These are phyloP conservation scores for Rugalucina vietnamica DNA, from an alignment of 2,888 invertebrate species.

Conservation along the genomic window DNA sequence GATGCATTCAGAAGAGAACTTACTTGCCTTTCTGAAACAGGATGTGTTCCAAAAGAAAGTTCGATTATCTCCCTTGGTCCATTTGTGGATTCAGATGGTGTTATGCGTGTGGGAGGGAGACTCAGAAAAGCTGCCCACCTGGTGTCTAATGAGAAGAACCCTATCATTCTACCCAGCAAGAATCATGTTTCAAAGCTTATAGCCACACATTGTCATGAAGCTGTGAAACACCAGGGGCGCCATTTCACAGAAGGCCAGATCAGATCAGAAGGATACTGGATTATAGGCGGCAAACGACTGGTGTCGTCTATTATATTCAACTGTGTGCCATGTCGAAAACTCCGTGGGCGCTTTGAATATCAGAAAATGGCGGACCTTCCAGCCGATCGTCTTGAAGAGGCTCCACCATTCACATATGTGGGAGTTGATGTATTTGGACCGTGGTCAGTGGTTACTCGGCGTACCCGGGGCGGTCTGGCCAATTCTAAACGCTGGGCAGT, in stretches of 20 bases:
- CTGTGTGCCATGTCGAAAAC: conserved; percentile 41
- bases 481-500: conserved; percentile 51
- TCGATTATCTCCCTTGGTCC: conserved; percentile 29
- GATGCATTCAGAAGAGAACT: conserved; percentile 16
- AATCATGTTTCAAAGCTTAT: conserved; percentile 49
- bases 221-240: conserved; percentile 55
- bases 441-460: conserved; percentile 30
- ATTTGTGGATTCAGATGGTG: conserved; percentile 32
- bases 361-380: conserved; percentile 61
- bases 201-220: conserved; percentile 40
- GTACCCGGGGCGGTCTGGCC: conserved; percentile 41
- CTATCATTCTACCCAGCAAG: conserved; percentile 46
- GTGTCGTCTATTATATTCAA: conserved; percentile 45
- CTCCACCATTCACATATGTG: conserved; percentile 56
- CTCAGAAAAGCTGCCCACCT: conserved; percentile 29
- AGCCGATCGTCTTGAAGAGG: conserved; percentile 34
- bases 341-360: conserved; percentile 33
- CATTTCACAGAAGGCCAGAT: conserved; percentile 58
- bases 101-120: conserved; percentile 52
- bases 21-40: neutral
- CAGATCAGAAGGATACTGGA: conserved; percentile 52
- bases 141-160: conserved; percentile 23
- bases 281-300: conserved; percentile 49
- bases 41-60: conserved; percentile 30
- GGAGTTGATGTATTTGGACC: conserved; percentile 50